Conservation (phyloP, 2,797 vertebrate species). For the Syndactyla subalaris region DNA sequence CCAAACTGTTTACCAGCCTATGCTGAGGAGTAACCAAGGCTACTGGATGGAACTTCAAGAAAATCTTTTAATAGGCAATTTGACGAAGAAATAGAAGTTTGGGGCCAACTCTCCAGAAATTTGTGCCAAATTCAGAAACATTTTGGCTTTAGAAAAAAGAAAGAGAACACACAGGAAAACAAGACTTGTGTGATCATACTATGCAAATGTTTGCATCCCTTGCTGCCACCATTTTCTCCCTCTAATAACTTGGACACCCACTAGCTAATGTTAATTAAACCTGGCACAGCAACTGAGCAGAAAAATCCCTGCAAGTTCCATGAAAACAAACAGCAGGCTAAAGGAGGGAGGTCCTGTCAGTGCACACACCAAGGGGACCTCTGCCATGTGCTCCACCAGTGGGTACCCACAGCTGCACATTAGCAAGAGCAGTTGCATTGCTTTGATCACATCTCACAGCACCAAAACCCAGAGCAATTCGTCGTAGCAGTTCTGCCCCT, state of each 20-base stretch:
- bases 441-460: background rate
- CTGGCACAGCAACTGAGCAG: background rate
- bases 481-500: background rate
- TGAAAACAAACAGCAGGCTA: background rate
- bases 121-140: background rate
- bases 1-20: background rate
- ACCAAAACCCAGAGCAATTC: background rate
- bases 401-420: background rate
- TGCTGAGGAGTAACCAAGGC: background rate
- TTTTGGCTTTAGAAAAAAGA: background rate
- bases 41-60: background rate
- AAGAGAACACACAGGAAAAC: background rate
- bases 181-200: background rate
- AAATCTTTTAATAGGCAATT: background rate
- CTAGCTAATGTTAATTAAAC: background rate
- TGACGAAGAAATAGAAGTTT: background rate
- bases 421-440: background rate
- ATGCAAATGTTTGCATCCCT: background rate
- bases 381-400: background rate
- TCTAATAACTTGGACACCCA: background rate
- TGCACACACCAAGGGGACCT: background rate
- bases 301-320: background rate
- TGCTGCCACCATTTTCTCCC: background rate
- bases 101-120: background rate
- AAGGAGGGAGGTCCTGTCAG: background rate